A percentile compares a stretch with the other conserved stretches of the same genome.
Evolutionary conservation across 64 coral and sea anemone species (phyloP).

Genomic region (Porites australiensis): DNA sequence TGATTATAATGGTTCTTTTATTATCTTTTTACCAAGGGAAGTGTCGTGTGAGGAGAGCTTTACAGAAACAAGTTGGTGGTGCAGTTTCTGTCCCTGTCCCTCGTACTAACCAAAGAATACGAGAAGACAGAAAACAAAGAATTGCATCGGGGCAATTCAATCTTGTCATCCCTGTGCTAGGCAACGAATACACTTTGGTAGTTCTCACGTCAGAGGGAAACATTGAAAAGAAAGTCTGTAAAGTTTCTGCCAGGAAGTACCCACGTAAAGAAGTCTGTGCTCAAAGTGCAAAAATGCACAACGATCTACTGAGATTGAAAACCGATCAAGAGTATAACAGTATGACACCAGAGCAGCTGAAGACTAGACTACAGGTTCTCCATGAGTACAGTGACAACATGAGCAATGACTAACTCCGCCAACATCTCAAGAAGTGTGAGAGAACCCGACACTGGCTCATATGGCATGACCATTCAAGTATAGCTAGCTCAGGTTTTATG

Average conservation of each 20-base stretch:
- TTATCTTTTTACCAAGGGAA: no score
- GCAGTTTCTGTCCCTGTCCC: background rate
- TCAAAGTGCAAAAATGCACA: background rate
- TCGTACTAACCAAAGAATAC: background rate
- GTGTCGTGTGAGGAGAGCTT: background rate
- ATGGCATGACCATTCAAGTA: conserved; percentile 42
- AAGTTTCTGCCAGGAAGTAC: conserved; percentile 19
- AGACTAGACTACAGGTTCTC: background rate
- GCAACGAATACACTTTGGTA: conserved; percentile 1
- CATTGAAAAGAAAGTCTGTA: conserved; percentile 13
- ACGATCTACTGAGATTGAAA: background rate
- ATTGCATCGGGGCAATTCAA: conserved; percentile 19
- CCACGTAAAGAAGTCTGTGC: background rate
- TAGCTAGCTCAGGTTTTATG: conserved; percentile 18
- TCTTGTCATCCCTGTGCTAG: conserved; percentile 1
- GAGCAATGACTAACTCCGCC: background rate
- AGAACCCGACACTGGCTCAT: background rate
- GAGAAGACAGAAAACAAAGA: background rate
- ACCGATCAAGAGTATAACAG: background rate
- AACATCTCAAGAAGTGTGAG: conserved; percentile 18
- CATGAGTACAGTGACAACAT: background rate
- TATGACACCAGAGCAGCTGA: background rate
- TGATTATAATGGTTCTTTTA: no score
- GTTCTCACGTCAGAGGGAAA: background rate
- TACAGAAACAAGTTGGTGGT: conserved; percentile 6